Evolutionary conservation across 1,140 invertebrate species (phyloP), one percentile per base, ranked within the genome.

Genomic region (Meloidogyne exigua): DNA sequence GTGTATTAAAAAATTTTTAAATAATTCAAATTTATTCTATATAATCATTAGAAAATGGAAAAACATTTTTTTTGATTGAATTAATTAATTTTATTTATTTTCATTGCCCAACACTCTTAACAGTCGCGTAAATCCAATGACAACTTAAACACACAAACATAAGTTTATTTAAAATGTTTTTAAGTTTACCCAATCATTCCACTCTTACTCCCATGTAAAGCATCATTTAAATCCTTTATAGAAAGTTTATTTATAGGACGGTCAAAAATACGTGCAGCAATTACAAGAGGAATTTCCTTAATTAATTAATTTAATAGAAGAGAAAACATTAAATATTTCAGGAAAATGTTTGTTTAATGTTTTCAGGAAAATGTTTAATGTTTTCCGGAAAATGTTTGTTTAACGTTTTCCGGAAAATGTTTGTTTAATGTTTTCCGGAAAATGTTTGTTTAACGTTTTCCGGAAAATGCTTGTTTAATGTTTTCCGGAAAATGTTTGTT

Each of bases 161-260:
- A 9, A 39, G 10, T 39, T 39, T 3, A 39, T 39, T 32, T 3
- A 10, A 39, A 39, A 57, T n/a, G 1, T n/a, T n/a, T n/a, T 9
- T 57, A 7, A 15, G 5, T 32, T 64, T 28, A 73, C 72, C 82
- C 80, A n/a, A 81, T 79, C 82, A 81, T 83, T 23, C 80, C 80
- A 32, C 81, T 28, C 62, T 84, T 81, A 49, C 70, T 32, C 12
- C 80, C 80, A 67, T 84, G 82, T 42, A 81, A 36, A 64, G 81
- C 81, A 42, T 81, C 80, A 28, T 81, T 81, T 21, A 81, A 68
- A 25, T 81, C 80, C 21, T 83, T 76, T 21, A 81, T 77, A 25
- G 64, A 74, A 5, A 81, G 26, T 63, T 81, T 83, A 77, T 81
- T 81, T 80, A 81, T 81, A 10, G 80, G 81, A 36, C 80, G 75